Percentiles rank a stretch among this genome's conserved stretches.
phyloP scores from a whole-genome alignment of 2,113 vertebrate species.

The Cranoglanis bouderius region DNA sequence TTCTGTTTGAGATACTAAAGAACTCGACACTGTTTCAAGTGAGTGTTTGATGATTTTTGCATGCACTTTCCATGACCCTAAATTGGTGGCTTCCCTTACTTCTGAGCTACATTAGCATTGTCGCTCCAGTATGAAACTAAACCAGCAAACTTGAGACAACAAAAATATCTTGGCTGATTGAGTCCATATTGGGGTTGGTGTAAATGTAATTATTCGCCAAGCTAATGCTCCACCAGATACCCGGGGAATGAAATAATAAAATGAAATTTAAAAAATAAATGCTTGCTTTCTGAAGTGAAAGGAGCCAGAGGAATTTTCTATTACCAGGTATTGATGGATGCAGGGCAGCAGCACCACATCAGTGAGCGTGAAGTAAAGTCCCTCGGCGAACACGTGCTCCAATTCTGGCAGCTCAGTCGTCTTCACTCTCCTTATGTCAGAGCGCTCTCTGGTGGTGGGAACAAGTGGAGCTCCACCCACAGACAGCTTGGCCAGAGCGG shows the following conservation, averaged over 20 bases:
- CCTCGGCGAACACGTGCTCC: slow-evolving; percentile 93
- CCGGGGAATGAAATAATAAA: not conserved
- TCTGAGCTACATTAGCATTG: not conserved
- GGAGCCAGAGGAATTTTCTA: slow-evolving; percentile 46
- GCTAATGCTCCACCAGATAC: not conserved
- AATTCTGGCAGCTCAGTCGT: slow-evolving; percentile 82
- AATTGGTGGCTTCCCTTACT: not conserved
- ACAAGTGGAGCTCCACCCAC: slow-evolving; percentile 64
- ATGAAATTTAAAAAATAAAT: not conserved
- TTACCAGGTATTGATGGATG: slow-evolving; percentile 91
- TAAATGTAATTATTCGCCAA: not conserved
- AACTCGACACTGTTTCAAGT: not conserved
- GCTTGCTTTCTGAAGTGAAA: not conserved
- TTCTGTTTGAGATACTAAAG: not conserved
- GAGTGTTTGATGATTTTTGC: not conserved
- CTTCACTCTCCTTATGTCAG: slow-evolving; percentile 86
- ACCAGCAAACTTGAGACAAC: not conserved
- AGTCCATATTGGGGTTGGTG: not conserved
- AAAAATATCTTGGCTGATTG: not conserved
- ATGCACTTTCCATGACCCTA: not conserved
- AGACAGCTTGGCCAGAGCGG: slow-evolving; percentile 84
- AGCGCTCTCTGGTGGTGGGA: slow-evolving; percentile 73
- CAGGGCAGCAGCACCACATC: slow-evolving; percentile 93
- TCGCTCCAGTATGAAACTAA: not conserved
- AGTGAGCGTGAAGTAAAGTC: slow-evolving; percentile 93